phyloP scores from a whole-genome alignment of 2,797 vertebrate species.

The Macropus fuliginosus region DNA sequence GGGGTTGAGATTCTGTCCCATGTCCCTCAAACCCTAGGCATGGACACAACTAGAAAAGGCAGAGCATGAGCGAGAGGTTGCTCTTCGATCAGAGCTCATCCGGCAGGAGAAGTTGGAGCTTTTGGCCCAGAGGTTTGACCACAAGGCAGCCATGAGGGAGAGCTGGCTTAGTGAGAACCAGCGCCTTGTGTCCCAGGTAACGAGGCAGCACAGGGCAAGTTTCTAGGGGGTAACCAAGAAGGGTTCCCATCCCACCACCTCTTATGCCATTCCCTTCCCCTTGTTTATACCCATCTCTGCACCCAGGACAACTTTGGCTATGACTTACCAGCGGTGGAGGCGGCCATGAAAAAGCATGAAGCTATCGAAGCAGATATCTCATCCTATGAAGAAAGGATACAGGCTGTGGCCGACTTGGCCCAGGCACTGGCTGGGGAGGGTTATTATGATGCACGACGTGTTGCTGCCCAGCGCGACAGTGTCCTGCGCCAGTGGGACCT shows the following conservation, averaged over 20 bases:
- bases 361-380: conserved; percentile 97
- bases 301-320: conserved; percentile 96
- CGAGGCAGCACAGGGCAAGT: neutral
- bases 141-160: conserved; percentile 96
- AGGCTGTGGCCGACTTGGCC: conserved; percentile 92
- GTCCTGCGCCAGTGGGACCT: conserved; percentile 95
- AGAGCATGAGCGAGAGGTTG: conserved; percentile 93
- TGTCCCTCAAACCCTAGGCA: conserved; percentile 83
- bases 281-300: neutral
- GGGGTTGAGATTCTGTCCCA: neutral
- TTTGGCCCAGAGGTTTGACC: conserved; percentile 95
- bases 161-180: conserved; percentile 98
- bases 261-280: neutral
- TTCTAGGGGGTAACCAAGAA: neutral
- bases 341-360: conserved; percentile 98
- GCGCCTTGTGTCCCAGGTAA: conserved; percentile 94
- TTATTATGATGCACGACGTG: conserved; percentile 93
- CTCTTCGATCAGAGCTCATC: conserved; percentile 93
- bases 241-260: neutral
- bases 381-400: conserved; percentile 94
- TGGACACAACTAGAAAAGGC: conserved; percentile 95
- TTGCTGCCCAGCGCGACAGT: conserved; percentile 92
- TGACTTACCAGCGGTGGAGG: conserved; percentile 95
- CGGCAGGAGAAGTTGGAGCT: conserved; percentile 97
- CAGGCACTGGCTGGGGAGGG: conserved; percentile 91